Base-by-base conservation (phyloP, 1,140 invertebrate genomes). In the Diorhabda elongata region DNA sequence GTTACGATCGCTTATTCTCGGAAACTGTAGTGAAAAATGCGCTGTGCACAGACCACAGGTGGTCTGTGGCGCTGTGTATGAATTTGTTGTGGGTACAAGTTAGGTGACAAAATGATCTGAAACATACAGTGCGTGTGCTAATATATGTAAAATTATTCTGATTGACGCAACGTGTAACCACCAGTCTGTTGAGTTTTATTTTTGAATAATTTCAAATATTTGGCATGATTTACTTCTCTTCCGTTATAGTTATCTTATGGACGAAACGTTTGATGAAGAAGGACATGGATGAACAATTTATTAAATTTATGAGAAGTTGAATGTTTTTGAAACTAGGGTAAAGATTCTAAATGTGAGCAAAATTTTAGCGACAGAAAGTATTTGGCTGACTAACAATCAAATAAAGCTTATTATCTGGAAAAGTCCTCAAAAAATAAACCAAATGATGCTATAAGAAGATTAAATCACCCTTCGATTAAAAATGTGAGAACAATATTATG, bases 241-340 rank as follows among this genome's bases (percentile, higher is more conserved):
- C 42, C 58, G 11, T 59, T 11, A 59, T 59, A 11, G 11, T 8
- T 59, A 41, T 59, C 58, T 59, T 7, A 59, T 59, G 58, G 5
- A 59, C 58, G 58, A 59, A 59, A 59, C 11, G 8, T 59, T 59
- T 59, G 58, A 59, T 7, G 58, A 11, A 59, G 58, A 59, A 59
- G 58, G 58, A 2, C 3, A 57, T 2, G 11, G 52, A 57, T 57
- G 52, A 4, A 57, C 3, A 57, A 57, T 57, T 57, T 4, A 57
- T 3, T 9, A 57, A 26, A 26, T 26, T 26, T 26, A 57, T 4
- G 52, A 57, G 3, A 11, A 57, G 52, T 57, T 57, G 2, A 3
- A 57, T 57, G 52, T 57, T 57, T 57, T 57, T 4, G 52, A 57
- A 57, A 57, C 52, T 57, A 57, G 3, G 3, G 52, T 9, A 3